Base-by-base conservation (phyloP, 2,113 vertebrate genomes). In the Dascyllus trimaculatus region DNA sequence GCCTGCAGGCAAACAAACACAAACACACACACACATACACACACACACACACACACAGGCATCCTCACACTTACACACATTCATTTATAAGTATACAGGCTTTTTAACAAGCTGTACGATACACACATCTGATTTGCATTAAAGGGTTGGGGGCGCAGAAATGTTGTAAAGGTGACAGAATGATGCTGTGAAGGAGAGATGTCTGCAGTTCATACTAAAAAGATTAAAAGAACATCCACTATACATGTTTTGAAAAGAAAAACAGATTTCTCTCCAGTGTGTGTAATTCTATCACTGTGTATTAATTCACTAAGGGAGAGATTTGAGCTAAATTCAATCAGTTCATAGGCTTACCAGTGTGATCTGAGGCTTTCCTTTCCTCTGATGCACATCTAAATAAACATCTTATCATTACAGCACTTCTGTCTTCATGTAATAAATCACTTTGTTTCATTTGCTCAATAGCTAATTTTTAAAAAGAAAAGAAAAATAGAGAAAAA, bases 381-480 rank as follows among this genome's bases (percentile, higher is more conserved):
- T 72, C 64, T 56, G 78, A 83, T 85, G 75, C 87, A 79, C 61
- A 83, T 67, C 71, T 58, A 68, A 85, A 85, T 88, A 77, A 85
- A 86, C 60, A 80, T 51, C 70, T 85, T 24, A 86, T 82, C 76
- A 75, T 78, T 43, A 59, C 62, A 60, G 18, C 60, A 68, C 54
- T 70, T 76, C 61, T 63, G 43, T 78, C 64, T 76, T 63, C 32
- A 60, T 56, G 18, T 85, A 46, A 80, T 78, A 77, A 78, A 78
- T 82, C 40, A 75, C 62, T 81, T 72, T 49, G 46, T 71, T 83
- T 81, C 38, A 75, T 76, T 80, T 79, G 24, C 19, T 7, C 57
- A 4, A 11, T 67, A 72, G 63, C 69, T 75, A 60, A 71, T 73
- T 71, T 29, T 29, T 19, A 19, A 51, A 15, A 25, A 60, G 38